Evolutionary conservation across 1,140 invertebrate species (phyloP), one percentile per base, ranked within the genome.

Genomic region (Phenacoccus solenopsis): DNA sequence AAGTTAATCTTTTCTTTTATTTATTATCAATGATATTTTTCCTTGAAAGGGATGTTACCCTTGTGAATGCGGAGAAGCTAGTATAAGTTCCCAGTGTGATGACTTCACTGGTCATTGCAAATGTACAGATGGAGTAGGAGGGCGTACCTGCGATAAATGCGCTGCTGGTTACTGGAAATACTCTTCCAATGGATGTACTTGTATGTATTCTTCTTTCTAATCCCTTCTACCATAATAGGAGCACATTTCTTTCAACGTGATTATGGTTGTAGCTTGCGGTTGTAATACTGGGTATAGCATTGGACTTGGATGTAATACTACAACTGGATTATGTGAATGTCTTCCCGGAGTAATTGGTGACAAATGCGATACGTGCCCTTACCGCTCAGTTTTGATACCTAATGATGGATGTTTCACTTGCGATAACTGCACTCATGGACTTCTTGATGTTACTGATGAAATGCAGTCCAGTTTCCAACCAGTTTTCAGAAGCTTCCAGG

Each of bases 81-180:
- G 93, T 0, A 84, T 88, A 1, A 87, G 85, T 16, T 80, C 82
- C 0, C 90, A 96, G 74, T 98, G 96, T 77, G 89, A 96, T 74
- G 82, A 87, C 16, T 79, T 80, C 10, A 89, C 86, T 0, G 96
- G 96, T 28, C 88, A 94, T 71, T 98, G 95, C 79, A 76, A 79
- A 71, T 98, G 95, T 78, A 90, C 89, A 73, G 87, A 88, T 1
- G 95, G 96, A 0, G 93, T 96, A 0, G 88, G 88, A 0, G 94
- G 94, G 3, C 81, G 86, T 56, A 87, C 86, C 32, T 98, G 96
- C 78, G 90, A 97, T 72, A 82, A 85, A n/a, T 98, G 96, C 77
- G 83, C 87, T 20, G 83, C 90, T 28, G 96, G 96, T 24, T 97
- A 88, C 77, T 99, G 95, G 95, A 91, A 98, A 76, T 98, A 95